Percentiles rank a stretch among this genome's conserved stretches.
These are phyloP conservation scores for Leptarthrus brevirostris DNA, from an alignment of 2,888 invertebrate species.

Conservation along the genomic window DNA sequence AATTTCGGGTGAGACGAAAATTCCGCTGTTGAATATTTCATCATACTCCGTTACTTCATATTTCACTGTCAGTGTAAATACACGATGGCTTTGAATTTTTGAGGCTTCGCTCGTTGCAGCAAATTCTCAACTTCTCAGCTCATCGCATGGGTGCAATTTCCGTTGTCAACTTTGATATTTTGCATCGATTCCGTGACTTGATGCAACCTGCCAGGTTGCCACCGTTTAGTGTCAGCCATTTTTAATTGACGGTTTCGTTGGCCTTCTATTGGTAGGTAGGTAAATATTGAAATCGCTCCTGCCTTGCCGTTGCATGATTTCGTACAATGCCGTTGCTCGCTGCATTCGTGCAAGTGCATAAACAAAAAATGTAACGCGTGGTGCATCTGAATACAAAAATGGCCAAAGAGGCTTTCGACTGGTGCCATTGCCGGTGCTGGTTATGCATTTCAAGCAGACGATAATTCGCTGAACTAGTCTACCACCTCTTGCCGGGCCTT, in stretches of 20 bases:
- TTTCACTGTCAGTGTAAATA: neutral
- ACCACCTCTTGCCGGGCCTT: neutral
- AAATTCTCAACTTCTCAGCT: slow-evolving; percentile 16
- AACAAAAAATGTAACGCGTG: slow-evolving; percentile 8
- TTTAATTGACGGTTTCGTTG: neutral
- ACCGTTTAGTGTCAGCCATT: neutral
- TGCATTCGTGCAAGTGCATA: neutral
- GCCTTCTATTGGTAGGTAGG: neutral
- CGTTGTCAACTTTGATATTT: slow-evolving; percentile 13
- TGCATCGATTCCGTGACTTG: neutral
- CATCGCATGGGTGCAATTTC: slow-evolving; percentile 1
- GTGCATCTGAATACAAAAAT: neutral
- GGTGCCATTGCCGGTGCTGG: neutral
- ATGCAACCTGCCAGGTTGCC: neutral
- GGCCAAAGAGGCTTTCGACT: neutral
- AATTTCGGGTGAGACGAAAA: slow-evolving; percentile 10
- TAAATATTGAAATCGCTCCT: neutral
- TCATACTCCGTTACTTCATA: neutral
- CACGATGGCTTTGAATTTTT: neutral
- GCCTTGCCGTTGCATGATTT: neutral
- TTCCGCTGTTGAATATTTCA: slow-evolving; percentile 9
- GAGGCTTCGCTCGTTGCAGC: neutral
- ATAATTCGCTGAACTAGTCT: slow-evolving; percentile 16
- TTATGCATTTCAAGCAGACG: slow-evolving; percentile 19
- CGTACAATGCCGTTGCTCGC: neutral